A percentile compares a stretch with the other conserved stretches of the same genome.
phyloP scores from a whole-genome alignment of 2,797 vertebrate species.

The Acanthornis magna region DNA sequence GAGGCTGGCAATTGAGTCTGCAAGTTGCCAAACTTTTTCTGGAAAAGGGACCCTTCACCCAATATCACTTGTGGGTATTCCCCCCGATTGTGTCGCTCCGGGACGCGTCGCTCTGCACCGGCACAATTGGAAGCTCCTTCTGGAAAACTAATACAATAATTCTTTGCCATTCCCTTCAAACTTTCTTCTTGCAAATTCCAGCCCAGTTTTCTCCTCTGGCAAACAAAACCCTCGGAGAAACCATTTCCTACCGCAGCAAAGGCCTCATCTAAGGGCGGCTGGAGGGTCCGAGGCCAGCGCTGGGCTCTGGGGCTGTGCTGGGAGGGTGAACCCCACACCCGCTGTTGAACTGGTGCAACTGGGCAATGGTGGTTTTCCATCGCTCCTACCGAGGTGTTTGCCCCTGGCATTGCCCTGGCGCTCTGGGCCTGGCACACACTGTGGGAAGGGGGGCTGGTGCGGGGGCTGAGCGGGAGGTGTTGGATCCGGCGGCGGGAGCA shows the following conservation, averaged over 20 bases:
- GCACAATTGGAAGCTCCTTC: background rate
- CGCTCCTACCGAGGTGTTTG: rapidly evolving
- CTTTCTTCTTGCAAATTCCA: slow-evolving; percentile 21
- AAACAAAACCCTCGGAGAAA: background rate
- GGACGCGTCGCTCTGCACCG: rapidly evolving
- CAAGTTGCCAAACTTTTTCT: background rate
- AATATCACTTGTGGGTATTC: background rate
- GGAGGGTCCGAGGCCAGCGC: background rate
- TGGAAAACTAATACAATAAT: background rate
- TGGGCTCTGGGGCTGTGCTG: background rate
- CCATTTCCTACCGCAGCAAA: slow-evolving; percentile 10
- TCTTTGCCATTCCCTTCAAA: background rate
- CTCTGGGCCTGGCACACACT: rapidly evolving
- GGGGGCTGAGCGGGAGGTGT: background rate
- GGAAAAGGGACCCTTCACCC: background rate
- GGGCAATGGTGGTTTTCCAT: rapidly evolving
- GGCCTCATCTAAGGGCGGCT: background rate
- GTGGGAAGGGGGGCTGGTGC: background rate
- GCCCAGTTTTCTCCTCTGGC: background rate
- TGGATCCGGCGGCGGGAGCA: background rate
- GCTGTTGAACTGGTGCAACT: background rate
- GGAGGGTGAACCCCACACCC: rapidly evolving
- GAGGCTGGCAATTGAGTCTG: background rate
- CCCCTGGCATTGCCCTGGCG: background rate
- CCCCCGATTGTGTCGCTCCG: rapidly evolving